These are phyloP conservation scores for Drosophila macrospina DNA, from an alignment of 2,888 invertebrate species.

Conservation along the genomic window DNA sequence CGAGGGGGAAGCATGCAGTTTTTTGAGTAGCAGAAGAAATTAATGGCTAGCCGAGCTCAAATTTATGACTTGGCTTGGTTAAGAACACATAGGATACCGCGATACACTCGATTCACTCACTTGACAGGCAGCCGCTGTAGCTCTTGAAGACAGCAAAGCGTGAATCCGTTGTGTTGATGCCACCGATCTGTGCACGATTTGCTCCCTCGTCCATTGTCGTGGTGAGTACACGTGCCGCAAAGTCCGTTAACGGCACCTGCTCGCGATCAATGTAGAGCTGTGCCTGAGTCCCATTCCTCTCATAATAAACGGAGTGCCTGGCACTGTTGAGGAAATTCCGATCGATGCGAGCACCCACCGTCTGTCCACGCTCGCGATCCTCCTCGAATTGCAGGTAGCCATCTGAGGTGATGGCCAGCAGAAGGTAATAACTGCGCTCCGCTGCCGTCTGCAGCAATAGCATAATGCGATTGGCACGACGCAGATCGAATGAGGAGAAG, in stretches of 20 bases:
- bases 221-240: conserved; percentile 90
- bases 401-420: conserved; percentile 93
- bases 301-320: conserved; percentile 90
- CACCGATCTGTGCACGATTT: conserved; percentile 94
- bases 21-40: conserved; percentile 41
- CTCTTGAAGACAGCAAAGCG: conserved; percentile 93
- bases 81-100: conserved; percentile 5
- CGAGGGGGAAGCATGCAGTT: conserved; percentile 10
- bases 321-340: conserved; percentile 93
- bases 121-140: conserved; percentile 95
- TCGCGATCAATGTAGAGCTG: conserved; percentile 91
- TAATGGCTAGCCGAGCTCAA: conserved; percentile 56
- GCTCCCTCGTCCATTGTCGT: conserved; percentile 89
- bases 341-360: conserved; percentile 90
- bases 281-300: conserved; percentile 90
- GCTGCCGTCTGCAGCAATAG: conserved; percentile 93
- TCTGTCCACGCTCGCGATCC: conserved; percentile 89
- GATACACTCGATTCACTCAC: conserved; percentile 86
- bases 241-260: conserved; percentile 89
- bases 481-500: conserved; percentile 92
- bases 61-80: conserved; percentile 55
- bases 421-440: conserved; percentile 92
- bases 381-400: conserved; percentile 94
- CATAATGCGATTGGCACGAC: conserved; percentile 92
- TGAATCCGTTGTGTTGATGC: conserved; percentile 93